Base-by-base conservation (phyloP, 1,140 invertebrate genomes). In the Pseudomyrmex dendroicus region DNA sequence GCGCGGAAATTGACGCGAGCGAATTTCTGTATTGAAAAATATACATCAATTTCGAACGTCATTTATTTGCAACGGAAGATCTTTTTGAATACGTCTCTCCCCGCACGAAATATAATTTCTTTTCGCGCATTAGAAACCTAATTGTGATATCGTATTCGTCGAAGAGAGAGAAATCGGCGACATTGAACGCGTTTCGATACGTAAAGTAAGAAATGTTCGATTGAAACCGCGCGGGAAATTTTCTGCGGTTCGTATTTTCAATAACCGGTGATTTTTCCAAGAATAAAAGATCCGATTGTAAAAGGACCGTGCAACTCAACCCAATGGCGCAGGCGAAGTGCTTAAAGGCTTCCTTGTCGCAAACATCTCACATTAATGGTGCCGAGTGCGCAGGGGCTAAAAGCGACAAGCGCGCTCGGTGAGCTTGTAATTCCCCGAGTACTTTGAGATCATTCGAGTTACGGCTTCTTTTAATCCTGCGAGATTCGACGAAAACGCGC, bases 281-380 rank as follows among this genome's bases (percentile, higher is more conserved):
- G 3, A 2, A 68, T 78, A 57, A 70, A 78, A 70, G 20, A 4
- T 25, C 13, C 46, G 52, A 15, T 48, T 59, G 35, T 80, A 72
- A 80, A 72, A 72, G n/a, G 4, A 35, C 8, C 5, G 20, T 35
- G 56, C 44, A 48, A 50, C 44, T 72, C 44, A 61, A 80, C 10
- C 44, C 54, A 7, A 35, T 5, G 35, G 54, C 46, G 35, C 35
- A 8, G 7, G 20, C 25, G 54, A n/a, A 59, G 64, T 78, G 48
- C 64, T 78, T 68, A 52, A 20, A 78, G 52, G 54, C 54, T 78
- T 78, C 20, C 44, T 78, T 70, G 76, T 78, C 20, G 64, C 76
- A 70, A 78, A 78, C 52, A 78, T 68, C 74, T 78, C 74, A 68
- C 74, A 78, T 80, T 80, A 80, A 80, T 72, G 66, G 76, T n/a